phyloP scores from a whole-genome alignment of 2,797 vertebrate genomes.

The Sebastes matsubarae region DNA sequence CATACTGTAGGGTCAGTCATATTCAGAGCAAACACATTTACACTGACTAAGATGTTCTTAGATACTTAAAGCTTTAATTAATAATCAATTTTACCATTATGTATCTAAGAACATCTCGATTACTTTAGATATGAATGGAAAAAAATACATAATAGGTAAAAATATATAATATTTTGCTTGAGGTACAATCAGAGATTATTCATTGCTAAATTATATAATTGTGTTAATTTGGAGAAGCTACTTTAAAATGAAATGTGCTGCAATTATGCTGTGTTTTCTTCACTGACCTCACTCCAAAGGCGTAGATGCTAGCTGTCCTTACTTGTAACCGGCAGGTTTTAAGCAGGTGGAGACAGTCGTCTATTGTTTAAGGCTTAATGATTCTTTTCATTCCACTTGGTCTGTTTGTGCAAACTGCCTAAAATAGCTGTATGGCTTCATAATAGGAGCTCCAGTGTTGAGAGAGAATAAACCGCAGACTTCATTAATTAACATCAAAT shows the following conservation, averaged over 20 bases:
- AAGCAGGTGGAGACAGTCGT: constrained; percentile 50
- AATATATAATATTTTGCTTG: neutral
- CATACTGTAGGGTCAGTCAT: neutral
- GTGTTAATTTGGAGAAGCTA: constrained; percentile 3
- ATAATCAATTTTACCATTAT: neutral
- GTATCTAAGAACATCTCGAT: neutral
- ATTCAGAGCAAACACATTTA: neutral
- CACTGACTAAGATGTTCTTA: neutral
- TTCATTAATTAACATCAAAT: constrained; percentile 72
- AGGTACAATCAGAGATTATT: constrained; percentile 1
- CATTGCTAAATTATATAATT: neutral
- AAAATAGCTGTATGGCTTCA: constrained; percentile 52
- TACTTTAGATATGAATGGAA: neutral
- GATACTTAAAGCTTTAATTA: neutral
- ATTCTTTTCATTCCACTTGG: constrained; percentile 44
- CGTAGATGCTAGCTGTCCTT: constrained; percentile 2
- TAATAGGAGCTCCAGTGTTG: constrained; percentile 52
- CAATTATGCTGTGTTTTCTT: constrained; percentile 6
- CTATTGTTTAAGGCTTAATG: constrained; percentile 62
- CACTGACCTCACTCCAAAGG: constrained; percentile 5
- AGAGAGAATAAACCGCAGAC: constrained; percentile 56
- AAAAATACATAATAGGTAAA: neutral
- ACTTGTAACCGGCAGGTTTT: constrained; percentile 35
- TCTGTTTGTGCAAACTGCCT: constrained; percentile 47
- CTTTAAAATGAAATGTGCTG: constrained; percentile 6